These are phyloP conservation scores for Cylindroiulus punctatus DNA, from an alignment of 2,888 invertebrate species.

Conservation along the genomic window DNA sequence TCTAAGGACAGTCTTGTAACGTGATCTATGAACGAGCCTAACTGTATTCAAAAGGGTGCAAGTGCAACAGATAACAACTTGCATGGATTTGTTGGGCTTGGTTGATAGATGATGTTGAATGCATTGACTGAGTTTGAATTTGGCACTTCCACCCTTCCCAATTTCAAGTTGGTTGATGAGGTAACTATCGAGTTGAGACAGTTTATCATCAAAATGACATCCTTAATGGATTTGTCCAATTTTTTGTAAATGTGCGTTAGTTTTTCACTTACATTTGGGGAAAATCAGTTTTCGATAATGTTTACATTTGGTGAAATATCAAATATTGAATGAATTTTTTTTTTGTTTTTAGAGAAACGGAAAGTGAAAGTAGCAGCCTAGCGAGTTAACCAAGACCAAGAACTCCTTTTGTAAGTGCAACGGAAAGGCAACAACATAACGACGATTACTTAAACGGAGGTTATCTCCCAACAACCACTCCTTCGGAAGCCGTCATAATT, in stretches of 20 bases:
- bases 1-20: too few species aligned
- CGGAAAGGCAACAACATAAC: slow-evolving; percentile 5
- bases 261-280: background rate
- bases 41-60: too few species aligned
- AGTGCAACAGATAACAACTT: too few species aligned
- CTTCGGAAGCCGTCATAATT: slow-evolving; percentile 42
- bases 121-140: too few species aligned
- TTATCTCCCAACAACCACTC: background rate
- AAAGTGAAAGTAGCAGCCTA: slow-evolving; percentile 8
- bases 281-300: background rate
- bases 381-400: background rate
- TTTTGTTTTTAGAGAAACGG: background rate
- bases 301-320: background rate
- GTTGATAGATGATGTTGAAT: too few species aligned
- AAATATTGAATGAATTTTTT: background rate
- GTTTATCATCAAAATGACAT: too few species aligned
- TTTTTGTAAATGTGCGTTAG: background rate
- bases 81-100: too few species aligned
- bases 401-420: slow-evolving; percentile 14
- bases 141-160: too few species aligned
- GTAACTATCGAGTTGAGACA: too few species aligned
- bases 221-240: too few species aligned
- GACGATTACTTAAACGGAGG: slow-evolving; percentile 8
- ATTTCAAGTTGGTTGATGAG: too few species aligned
- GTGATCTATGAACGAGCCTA: too few species aligned